Percentiles rank a stretch among this genome's conserved stretches.
These are phyloP conservation scores for Aptenodytes patagonicus DNA, from an alignment of 2,113 vertebrate species.

Conservation along the genomic window DNA sequence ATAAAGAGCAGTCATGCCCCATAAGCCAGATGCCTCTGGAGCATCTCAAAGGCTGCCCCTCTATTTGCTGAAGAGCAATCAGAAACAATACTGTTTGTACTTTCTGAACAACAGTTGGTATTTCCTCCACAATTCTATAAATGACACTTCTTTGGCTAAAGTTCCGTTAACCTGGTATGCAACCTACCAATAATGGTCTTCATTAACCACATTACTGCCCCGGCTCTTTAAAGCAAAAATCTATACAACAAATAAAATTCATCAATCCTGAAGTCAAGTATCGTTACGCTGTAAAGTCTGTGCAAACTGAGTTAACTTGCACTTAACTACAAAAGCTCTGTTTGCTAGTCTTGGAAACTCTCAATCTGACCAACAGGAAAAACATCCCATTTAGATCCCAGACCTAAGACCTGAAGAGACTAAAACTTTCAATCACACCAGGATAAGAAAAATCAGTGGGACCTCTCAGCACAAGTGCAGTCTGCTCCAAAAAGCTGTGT, in stretches of 20 bases:
- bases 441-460: background rate
- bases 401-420: background rate
- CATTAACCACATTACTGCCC: background rate
- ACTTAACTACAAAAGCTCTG: background rate
- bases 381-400: background rate
- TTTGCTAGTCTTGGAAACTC: background rate
- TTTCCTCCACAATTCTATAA: background rate
- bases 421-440: background rate
- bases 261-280: background rate
- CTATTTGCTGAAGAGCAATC: background rate
- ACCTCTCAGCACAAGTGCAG: background rate
- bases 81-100: background rate
- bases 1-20: background rate
- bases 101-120: background rate
- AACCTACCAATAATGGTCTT: background rate
- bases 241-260: background rate
- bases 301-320: background rate
- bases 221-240: background rate
- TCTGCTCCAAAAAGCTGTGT: background rate
- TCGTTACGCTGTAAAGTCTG: background rate
- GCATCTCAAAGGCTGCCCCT: background rate
- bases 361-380: background rate
- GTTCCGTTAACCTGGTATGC: background rate
- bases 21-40: background rate
- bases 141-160: background rate